Base-by-base conservation (phyloP, 2,888 invertebrate genomes). In the Apodemia duryi region DNA sequence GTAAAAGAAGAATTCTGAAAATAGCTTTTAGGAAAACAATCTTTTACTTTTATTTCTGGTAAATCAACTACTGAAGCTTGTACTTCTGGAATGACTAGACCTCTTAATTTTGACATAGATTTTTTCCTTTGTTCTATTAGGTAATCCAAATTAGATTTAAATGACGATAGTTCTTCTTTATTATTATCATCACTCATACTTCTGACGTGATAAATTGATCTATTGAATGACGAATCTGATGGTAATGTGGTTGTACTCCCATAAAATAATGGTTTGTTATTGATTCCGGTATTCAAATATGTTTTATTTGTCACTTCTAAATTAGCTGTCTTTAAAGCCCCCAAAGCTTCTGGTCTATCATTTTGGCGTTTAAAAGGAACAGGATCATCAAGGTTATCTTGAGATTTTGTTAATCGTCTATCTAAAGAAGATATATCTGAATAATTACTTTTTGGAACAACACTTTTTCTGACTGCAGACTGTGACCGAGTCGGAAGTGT, bases 21-120 rank as follows among this genome's bases (percentile, higher is more conserved):
- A 66, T 93, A 89, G 69, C 92, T 82, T 70, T 92, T 89, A 10
- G 84, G 75, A 67, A 87, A 78, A 46, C 93, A 93, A 76, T 95
- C 95, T 72, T 94, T 93, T 75, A 96, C 96, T 85, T 95, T 96
- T 65, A 97, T 97, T 91, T 96, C 96, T 1, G 97, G 97, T 76
- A 97, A 88, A 85, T 96, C 96, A 62, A 95, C 91, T 64, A 95
- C 93, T 51, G 94, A 93, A 29, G 84, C 83, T 78, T 94, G 94
- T 65, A 93, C 91, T 85, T 97, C 97, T 5, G 97, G 97, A 79
- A 98, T 98, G 46, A 97, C 96, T 74, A 98, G 88, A n/a, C 97
- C 97, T 77, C 97, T 94, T 67, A 98, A 85, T 84, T 97, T 97
- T 2, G 97, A 96, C 85, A 97, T 94, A 29, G 96, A 95, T 77